Evolutionary conservation across 2,797 vertebrate species (phyloP).

Genomic region (Acanthornis magna): DNA sequence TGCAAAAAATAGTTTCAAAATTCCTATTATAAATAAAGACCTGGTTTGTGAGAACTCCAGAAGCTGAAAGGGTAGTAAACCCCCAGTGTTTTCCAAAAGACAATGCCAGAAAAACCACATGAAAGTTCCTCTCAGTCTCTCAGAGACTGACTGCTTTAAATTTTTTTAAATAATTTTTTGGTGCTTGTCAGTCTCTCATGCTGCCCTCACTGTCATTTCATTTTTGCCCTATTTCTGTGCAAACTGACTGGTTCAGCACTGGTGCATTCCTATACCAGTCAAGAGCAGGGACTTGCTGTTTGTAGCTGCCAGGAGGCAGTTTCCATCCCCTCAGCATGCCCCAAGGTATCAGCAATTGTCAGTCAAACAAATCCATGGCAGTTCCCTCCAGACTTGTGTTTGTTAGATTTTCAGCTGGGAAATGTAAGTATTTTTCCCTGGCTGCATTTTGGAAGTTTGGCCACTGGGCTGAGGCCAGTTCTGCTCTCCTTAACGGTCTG

Average conservation of each 20-base stretch:
- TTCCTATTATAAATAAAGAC: slow-evolving; percentile 55
- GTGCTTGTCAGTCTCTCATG: background rate
- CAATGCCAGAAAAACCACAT: slow-evolving; percentile 50
- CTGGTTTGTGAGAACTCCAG: slow-evolving; percentile 60
- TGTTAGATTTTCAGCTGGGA: background rate
- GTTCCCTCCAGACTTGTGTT: background rate
- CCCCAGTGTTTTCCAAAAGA: slow-evolving; percentile 45
- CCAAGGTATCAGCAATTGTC: background rate
- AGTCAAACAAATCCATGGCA: background rate
- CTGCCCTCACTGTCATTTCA: background rate
- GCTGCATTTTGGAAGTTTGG: background rate
- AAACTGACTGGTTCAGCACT: background rate
- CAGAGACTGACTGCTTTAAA: background rate
- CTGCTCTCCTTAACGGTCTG: background rate
- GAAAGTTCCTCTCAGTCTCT: slow-evolving; percentile 34
- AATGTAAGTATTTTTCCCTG: background rate
- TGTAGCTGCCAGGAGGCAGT: background rate
- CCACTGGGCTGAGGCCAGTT: background rate
- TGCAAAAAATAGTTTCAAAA: slow-evolving; percentile 62
- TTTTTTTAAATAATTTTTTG: no score
- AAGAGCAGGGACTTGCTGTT: background rate
- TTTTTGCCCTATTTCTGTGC: background rate
- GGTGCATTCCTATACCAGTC: background rate
- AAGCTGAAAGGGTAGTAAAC: slow-evolving; percentile 57
- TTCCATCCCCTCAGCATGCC: background rate